Percentiles rank a stretch among this genome's conserved stretches.
Conservation (phyloP, 2,888 invertebrate species). For the Hydroisotoma schaefferi region DNA sequence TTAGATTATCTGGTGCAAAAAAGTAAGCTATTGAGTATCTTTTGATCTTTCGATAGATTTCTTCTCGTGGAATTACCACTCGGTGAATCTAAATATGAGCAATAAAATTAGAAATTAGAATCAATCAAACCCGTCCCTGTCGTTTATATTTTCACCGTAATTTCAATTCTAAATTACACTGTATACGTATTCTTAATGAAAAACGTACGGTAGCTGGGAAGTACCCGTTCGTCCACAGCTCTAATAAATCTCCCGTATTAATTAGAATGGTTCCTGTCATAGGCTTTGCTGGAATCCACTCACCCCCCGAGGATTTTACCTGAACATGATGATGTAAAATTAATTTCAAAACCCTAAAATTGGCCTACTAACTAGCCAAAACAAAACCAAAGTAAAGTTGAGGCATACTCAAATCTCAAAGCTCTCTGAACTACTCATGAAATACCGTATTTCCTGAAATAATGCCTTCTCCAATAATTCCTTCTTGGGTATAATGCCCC, state of each 20-base stretch:
- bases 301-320: slow-evolving; percentile 64
- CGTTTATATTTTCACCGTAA: background rate
- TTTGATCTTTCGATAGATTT: slow-evolving; percentile 61
- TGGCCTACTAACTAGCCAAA: too few relatives aligned
- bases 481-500: too few relatives aligned
- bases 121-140: too few relatives aligned
- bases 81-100: slow-evolving; percentile 62
- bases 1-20: slow-evolving; percentile 67
- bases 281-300: slow-evolving; percentile 71
- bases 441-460: too few relatives aligned
- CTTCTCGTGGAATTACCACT: slow-evolving; percentile 67
- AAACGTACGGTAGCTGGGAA: slow-evolving; percentile 65
- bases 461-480: too few relatives aligned
- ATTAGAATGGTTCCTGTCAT: slow-evolving; percentile 72
- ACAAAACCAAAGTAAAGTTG: too few relatives aligned
- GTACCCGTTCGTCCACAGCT: slow-evolving; percentile 68
- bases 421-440: background rate
- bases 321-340: too few relatives aligned
- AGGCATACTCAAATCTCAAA: background rate
- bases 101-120: background rate
- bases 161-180: background rate
- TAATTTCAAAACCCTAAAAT: too few relatives aligned
- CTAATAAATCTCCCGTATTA: slow-evolving; percentile 70
- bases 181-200: background rate
- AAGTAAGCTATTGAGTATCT: slow-evolving; percentile 75